These are phyloP conservation scores for Chaenocephalus aceratus DNA, from an alignment of 2,113 vertebrate species.

Conservation along the genomic window DNA sequence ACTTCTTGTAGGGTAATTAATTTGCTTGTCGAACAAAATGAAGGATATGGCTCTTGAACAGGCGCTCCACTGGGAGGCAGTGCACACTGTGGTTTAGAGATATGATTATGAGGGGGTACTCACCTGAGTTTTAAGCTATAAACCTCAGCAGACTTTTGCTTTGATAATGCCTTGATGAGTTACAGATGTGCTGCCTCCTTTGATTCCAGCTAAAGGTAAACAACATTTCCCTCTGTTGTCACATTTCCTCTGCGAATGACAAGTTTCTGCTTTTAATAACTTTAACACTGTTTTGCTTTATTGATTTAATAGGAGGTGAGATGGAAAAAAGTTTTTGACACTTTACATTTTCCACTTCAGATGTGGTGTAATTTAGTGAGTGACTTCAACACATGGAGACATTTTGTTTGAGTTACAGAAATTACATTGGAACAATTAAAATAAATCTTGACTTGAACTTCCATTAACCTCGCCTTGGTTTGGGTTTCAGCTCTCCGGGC, in stretches of 20 bases:
- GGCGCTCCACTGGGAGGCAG: slow-evolving; percentile 35
- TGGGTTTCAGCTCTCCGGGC: slow-evolving; percentile 69
- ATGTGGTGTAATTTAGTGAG: slow-evolving; percentile 73
- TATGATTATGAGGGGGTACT: neutral
- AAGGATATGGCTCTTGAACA: neutral
- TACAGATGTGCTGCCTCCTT: neutral
- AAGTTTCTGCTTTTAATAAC: neutral
- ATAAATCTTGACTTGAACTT: slow-evolving; percentile 84
- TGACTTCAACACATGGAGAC: slow-evolving; percentile 76
- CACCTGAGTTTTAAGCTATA: neutral
- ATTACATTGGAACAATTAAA: slow-evolving; percentile 83
- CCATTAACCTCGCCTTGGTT: slow-evolving; percentile 79
- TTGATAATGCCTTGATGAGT: too few relatives aligned
- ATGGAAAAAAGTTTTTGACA: slow-evolving; percentile 56
- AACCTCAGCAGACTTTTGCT: neutral
- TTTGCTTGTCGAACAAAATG: slow-evolving; percentile 34
- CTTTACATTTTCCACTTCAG: slow-evolving; percentile 71
- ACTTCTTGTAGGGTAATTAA: slow-evolving; percentile 33
- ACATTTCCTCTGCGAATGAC: slow-evolving; percentile 9
- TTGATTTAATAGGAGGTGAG: slow-evolving; percentile 14
- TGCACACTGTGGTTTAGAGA: slow-evolving; percentile 10
- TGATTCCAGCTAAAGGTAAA: neutral
- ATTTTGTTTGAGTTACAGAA: slow-evolving; percentile 80
- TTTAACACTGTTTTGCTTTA: too few relatives aligned
- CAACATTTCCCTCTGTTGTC: neutral